phyloP scores from a whole-genome alignment of 2,797 vertebrate species.

The Hypotaenidia philippensis region DNA sequence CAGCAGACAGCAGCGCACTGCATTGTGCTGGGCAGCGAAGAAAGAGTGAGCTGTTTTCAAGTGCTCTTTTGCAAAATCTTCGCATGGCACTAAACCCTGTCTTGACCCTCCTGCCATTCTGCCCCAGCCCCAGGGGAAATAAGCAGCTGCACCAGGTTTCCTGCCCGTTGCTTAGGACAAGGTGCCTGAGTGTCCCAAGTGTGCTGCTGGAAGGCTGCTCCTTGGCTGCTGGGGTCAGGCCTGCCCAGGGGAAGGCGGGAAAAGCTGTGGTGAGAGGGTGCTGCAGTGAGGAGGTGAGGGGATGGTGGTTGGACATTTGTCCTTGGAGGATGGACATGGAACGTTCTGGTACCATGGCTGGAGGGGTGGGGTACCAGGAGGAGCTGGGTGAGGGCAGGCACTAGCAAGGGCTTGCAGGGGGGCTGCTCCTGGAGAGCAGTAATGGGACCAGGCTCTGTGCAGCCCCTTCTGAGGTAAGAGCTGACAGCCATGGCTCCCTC shows the following conservation, averaged over 20 bases:
- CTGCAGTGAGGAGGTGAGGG: neutral
- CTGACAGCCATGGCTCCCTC: neutral
- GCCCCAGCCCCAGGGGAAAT: neutral
- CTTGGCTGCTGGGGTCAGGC: accelerated
- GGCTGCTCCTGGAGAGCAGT: neutral
- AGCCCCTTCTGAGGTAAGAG: neutral
- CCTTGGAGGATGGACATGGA: accelerated
- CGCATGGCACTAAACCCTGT: neutral
- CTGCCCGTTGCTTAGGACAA: accelerated
- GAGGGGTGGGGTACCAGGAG: neutral
- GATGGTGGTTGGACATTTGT: neutral
- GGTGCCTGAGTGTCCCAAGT: too few species aligned
- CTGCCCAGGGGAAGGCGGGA: neutral
- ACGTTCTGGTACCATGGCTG: neutral
- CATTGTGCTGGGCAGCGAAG: neutral
- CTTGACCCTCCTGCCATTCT: neutral
- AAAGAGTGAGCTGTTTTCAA: neutral
- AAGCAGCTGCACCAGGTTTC: accelerated
- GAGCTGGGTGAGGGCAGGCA: neutral
- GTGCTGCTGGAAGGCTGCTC: accelerated
- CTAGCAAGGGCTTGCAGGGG: accelerated
- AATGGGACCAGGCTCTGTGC: accelerated
- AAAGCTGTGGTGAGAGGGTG: accelerated
- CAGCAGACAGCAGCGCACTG: accelerated
- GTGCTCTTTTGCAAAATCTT: neutral